A percentile compares a stretch with the other conserved stretches of the same genome.
phyloP scores from a whole-genome alignment of 2,797 vertebrate species.

The Takifugu ocellatus region DNA sequence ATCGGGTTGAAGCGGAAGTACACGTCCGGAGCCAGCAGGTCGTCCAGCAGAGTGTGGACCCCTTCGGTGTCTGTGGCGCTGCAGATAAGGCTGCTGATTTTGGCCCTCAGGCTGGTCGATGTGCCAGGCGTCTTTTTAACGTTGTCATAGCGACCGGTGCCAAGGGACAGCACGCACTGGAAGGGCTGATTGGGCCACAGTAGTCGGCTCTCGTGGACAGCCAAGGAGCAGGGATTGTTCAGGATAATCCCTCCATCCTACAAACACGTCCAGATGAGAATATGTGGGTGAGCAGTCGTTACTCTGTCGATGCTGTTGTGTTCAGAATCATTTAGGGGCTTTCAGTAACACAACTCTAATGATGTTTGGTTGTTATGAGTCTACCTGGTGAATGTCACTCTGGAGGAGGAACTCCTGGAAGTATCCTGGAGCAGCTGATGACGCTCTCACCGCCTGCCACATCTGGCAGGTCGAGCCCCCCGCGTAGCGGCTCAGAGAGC shows the following conservation, averaged over 20 bases:
- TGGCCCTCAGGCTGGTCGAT: slow-evolving; percentile 76
- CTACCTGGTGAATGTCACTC: slow-evolving; percentile 78
- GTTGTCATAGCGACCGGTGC: slow-evolving; percentile 74
- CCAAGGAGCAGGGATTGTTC: slow-evolving; percentile 78
- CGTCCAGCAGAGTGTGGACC: slow-evolving; percentile 76
- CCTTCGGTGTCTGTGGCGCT: slow-evolving; percentile 80
- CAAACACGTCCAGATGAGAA: slow-evolving; percentile 8
- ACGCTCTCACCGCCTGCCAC: slow-evolving; percentile 78
- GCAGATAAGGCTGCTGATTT: slow-evolving; percentile 76
- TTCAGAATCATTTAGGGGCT: too few species aligned
- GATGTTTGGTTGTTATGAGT: too few species aligned
- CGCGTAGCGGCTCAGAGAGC: slow-evolving; percentile 68
- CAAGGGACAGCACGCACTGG: slow-evolving; percentile 78
- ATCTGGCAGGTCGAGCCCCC: slow-evolving; percentile 69
- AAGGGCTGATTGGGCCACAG: slow-evolving; percentile 76
- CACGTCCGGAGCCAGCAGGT: slow-evolving; percentile 70
- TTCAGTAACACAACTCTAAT: neutral
- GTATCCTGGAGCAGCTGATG: slow-evolving; percentile 78
- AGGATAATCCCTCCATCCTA: slow-evolving; percentile 76
- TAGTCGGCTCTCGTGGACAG: slow-evolving; percentile 74
- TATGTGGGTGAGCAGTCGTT: neutral
- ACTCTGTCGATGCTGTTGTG: neutral
- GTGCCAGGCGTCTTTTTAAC: slow-evolving; percentile 63
- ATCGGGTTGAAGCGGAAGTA: slow-evolving; percentile 81
- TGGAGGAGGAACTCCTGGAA: slow-evolving; percentile 75